A percentile compares a stretch with the other conserved stretches of the same genome.
Evolutionary conservation across 2,797 vertebrate species (phyloP).

Genomic region (Crax fasciolata): DNA sequence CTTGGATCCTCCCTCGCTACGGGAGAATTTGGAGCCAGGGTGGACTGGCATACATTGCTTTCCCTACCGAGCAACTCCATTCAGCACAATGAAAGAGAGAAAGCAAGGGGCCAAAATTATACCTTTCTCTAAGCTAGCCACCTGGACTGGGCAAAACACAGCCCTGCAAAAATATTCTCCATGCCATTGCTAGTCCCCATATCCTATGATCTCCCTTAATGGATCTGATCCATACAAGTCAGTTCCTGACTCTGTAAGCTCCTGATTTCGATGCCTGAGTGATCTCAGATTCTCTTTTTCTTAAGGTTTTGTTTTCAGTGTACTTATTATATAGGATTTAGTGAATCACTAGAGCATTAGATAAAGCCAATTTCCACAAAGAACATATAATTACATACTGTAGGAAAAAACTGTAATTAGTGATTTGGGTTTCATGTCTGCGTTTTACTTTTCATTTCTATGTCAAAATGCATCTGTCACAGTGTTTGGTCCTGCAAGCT

Average conservation of each 20-base stretch:
- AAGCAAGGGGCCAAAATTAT: background rate
- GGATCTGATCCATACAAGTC: background rate
- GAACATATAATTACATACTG: background rate
- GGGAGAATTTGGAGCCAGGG: background rate
- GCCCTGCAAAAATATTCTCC: background rate
- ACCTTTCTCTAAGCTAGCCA: background rate
- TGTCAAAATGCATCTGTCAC: conserved; percentile 9
- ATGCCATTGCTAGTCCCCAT: background rate
- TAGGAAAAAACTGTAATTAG: background rate
- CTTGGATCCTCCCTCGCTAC: background rate
- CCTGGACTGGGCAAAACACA: background rate
- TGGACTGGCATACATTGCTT: background rate
- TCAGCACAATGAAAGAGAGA: background rate
- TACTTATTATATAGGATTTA: background rate
- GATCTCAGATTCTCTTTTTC: background rate
- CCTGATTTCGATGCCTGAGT: background rate
- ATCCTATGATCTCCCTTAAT: background rate
- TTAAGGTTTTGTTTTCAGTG: background rate
- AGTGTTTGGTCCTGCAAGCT: conserved; percentile 4
- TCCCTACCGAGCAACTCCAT: background rate
- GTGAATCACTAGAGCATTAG: background rate
- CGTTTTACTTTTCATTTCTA: conserved; percentile 2
- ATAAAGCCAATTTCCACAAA: background rate
- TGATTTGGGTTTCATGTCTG: background rate
- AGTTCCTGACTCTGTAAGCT: background rate